These are phyloP conservation scores for Crotalus viridis DNA, from an alignment of 2,113 vertebrate genomes.

Conservation along the genomic window DNA sequence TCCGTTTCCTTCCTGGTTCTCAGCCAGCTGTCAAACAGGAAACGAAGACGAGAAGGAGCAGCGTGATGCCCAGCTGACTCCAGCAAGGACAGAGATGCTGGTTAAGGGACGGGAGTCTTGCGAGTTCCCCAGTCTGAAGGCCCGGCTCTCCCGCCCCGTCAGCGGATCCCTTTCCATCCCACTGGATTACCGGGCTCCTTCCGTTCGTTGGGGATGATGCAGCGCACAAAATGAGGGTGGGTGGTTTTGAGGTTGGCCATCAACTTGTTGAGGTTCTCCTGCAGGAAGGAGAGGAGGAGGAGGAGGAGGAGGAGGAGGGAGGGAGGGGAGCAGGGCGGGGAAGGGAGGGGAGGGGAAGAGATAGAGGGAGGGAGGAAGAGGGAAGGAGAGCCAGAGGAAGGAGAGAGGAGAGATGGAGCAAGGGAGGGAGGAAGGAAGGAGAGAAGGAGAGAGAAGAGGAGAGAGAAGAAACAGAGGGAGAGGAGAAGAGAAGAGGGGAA, in stretches of 20 bases:
- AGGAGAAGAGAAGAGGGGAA: no score
- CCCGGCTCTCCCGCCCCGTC: not conserved
- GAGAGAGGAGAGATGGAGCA: no score
- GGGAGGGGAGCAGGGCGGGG: no score
- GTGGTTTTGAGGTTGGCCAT: slow-evolving; percentile 92
- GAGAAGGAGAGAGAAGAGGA: no score
- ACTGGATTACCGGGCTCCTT: slow-evolving; percentile 81
- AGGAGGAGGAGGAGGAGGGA: not conserved
- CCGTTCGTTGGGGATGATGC: slow-evolving; percentile 90
- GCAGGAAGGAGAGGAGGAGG: not conserved
- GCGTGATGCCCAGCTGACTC: not conserved
- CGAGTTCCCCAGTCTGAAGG: not conserved
- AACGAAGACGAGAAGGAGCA: not conserved
- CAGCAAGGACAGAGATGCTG: not conserved
- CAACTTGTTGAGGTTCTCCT: slow-evolving; percentile 94
- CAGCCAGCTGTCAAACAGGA: not conserved
- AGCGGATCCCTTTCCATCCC: not conserved
- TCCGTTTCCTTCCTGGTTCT: not conserved
- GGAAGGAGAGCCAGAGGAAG: no score
- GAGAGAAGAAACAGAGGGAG: no score
- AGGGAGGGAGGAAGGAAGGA: no score
- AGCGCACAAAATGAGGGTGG: slow-evolving; percentile 92
- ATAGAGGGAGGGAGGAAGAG: no score
- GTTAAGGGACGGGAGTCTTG: not conserved
- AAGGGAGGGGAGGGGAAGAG: no score